Base-by-base conservation (phyloP, 1,140 invertebrate species). In the Macrobrachium rosenbergii region DNA sequence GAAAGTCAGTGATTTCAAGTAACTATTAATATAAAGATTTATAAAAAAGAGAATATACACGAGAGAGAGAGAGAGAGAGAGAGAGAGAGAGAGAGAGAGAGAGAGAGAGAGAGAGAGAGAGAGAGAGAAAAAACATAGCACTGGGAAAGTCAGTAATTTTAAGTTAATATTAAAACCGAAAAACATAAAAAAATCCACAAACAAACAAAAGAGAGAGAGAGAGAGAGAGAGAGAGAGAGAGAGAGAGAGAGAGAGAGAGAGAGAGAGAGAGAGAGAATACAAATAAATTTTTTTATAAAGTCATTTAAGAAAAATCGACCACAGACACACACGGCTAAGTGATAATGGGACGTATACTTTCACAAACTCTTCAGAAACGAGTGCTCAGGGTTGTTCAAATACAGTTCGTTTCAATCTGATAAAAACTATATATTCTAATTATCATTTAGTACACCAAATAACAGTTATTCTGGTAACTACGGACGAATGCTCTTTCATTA, bases 211-310 rank as follows among this genome's bases (percentile, higher is more conserved):
- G 16, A 17, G 72, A 75, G 72, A 75, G 72, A 28, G 72, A 72
- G n/a, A 72, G 72, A 23, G 75, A 45, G 16, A 17, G 72, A 75
- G 72, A 75, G 72, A 28, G 72, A 72, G n/a, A 72, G 72, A 23
- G 75, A 77, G 37, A 45, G 43, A 58, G 23, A 77, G 23, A 77
- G 23, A 17, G 43, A 77, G 23, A 52, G 43, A 43, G 43, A 77
- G 75, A 77, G 75, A n/a, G 21, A 21, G 28, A 52, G 37, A 14
- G 23, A 75, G 43, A 77, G 11, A 17, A 58, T 3, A 58, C n/a
- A n/a, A n/a, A n/a, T n/a, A n/a, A n/a, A 12, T 52, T 52, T 52
- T 52, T 12, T 10, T 52, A 10, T 52, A 5, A 52, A 52, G 28
- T 37, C 52, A 52, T 52, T 52, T 10, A 52, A 52, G 52, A 52